A percentile compares a stretch with the other conserved stretches of the same genome.
Evolutionary conservation across 2,113 vertebrate species (phyloP).

Genomic region (Hepsetus odoe): DNA sequence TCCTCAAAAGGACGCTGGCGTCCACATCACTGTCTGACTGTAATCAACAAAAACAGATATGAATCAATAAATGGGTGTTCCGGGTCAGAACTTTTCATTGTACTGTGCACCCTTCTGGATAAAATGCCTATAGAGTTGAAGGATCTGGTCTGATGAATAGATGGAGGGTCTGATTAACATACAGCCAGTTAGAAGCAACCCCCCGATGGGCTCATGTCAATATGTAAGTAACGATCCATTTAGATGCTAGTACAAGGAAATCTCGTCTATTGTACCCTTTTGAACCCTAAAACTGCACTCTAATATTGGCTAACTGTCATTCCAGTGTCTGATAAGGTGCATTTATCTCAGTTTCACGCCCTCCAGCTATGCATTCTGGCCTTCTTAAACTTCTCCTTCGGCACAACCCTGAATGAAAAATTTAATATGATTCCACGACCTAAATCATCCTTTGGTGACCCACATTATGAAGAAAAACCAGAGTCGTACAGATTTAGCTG

Average conservation of each 20-base stretch:
- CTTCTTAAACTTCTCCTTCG: not conserved
- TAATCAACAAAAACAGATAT: no score
- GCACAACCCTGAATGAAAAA: not conserved
- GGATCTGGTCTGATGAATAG: no score
- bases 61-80: no score
- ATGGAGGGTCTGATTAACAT: no score
- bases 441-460: not conserved
- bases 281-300: no score
- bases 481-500: not conserved
- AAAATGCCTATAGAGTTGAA: no score
- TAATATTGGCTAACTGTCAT: no score
- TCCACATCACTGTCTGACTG: not conserved
- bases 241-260: not conserved
- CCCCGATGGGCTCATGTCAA: no score
- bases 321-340: not conserved
- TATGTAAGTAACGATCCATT: not conserved
- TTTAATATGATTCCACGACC: not conserved
- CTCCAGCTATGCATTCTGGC: not conserved
- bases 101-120: no score
- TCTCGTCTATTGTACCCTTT: no score
- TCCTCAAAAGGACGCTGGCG: not conserved
- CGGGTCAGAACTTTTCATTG: no score
- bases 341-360: conserved; percentile 1
- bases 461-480: not conserved
- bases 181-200: no score